Conservation (phyloP, 2,797 vertebrate species). For the Myotis myotis region DNA sequence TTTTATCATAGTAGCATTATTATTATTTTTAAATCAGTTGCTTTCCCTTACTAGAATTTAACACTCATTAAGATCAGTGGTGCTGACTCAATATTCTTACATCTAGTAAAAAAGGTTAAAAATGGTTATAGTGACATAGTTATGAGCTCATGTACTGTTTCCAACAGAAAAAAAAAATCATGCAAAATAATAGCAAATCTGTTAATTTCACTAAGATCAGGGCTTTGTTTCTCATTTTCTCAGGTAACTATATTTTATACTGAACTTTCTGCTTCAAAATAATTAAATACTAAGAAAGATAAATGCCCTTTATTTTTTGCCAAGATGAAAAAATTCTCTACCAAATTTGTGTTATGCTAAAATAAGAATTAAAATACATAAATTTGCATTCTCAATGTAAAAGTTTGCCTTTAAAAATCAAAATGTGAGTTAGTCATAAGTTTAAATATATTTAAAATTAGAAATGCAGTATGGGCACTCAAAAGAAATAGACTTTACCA, state of each 20-base stretch:
- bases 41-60: not conserved
- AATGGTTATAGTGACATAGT: not conserved
- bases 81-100: not conserved
- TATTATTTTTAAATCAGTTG: not conserved
- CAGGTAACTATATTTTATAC: not conserved
- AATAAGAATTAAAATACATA: constrained; percentile 47
- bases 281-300: constrained; percentile 25
- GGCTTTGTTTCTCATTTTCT: not conserved
- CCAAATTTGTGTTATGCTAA: not conserved
- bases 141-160: not conserved
- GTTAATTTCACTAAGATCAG: not conserved
- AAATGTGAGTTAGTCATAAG: constrained; percentile 2
- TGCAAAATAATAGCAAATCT: not conserved
- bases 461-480: not conserved
- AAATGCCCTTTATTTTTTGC: not conserved
- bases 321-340: constrained; percentile 22
- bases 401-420: constrained; percentile 27
- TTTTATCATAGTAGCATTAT: not conserved
- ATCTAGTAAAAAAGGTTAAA: not conserved
- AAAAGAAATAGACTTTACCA: not conserved
- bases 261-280: constrained; percentile 7
- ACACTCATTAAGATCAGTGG: not conserved
- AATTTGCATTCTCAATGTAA: constrained; percentile 45
- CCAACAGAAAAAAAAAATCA: not conserved
- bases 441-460: constrained; percentile 37